Conservation (phyloP, 1,140 invertebrate genomes). For the Apolygus lucorum region DNA sequence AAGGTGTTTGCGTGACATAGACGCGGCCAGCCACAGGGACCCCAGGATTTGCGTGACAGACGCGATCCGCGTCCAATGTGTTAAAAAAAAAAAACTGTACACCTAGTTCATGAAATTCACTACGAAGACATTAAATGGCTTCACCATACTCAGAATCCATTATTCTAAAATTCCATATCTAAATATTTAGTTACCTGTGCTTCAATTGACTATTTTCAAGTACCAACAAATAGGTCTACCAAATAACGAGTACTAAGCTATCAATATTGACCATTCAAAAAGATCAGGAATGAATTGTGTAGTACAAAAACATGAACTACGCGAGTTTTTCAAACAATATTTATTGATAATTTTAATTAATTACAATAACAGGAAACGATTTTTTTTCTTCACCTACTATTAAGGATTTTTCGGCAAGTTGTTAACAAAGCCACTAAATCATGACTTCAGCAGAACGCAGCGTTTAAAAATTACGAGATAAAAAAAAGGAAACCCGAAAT, state of each 20-base stretch:
- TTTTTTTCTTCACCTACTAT: background rate
- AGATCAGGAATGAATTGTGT: background rate
- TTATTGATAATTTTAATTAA: background rate
- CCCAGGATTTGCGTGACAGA: too few species aligned
- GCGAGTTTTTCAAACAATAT: background rate
- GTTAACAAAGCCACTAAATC: background rate
- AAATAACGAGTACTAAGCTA: background rate
- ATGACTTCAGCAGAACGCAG: background rate
- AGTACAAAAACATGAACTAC: background rate
- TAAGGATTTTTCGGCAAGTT: background rate
- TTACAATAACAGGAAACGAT: background rate
- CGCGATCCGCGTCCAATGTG: too few species aligned
- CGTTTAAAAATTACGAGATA: too few species aligned
- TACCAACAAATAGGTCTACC: background rate
- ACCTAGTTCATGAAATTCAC: too few species aligned
- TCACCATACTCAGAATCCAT: too few species aligned
- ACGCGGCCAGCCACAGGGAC: too few species aligned
- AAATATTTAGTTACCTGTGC: background rate
- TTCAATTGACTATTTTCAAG: background rate
- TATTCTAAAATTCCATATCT: too few species aligned
- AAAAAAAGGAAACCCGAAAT: background rate
- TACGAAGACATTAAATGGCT: too few species aligned
- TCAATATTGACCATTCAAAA: background rate
- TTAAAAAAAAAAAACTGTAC: too few species aligned
- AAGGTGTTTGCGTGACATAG: too few species aligned